Conservation (phyloP, 30 jellyfish, hydroid and myxozoan genomes). For the Catostylus mosaicus region DNA sequence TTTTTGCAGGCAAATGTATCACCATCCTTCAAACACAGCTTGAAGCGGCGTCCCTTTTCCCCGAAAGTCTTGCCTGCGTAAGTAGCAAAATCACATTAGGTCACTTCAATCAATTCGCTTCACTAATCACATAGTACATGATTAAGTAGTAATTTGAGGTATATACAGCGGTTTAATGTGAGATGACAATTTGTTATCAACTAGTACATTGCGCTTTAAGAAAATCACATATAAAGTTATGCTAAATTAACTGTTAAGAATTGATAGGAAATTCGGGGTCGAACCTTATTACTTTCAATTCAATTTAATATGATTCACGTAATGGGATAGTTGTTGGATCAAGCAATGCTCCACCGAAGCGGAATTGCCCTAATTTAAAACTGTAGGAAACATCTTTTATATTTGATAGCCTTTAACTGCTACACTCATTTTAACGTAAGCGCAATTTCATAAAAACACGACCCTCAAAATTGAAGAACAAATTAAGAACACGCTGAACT, state of each 20-base stretch:
- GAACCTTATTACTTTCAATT: slow-evolving; percentile 10
- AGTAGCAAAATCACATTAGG: slow-evolving; percentile 2
- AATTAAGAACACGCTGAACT: no score
- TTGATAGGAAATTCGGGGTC: slow-evolving; percentile 50
- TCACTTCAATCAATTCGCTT: not conserved
- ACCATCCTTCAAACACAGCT: no score
- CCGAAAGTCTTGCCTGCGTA: not conserved
- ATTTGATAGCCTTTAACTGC: no score
- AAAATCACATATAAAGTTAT: slow-evolving; percentile 32
- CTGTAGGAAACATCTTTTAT: no score
- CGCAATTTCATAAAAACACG: no score
- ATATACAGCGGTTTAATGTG: slow-evolving; percentile 3
- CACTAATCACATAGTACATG: not conserved
- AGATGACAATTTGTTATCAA: slow-evolving; percentile 14
- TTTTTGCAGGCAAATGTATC: no score
- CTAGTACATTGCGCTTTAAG: not conserved
- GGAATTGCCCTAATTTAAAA: no score
- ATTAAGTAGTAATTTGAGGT: slow-evolving; percentile 3
- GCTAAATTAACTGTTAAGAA: slow-evolving; percentile 55
- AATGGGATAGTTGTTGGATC: slow-evolving; percentile 4
- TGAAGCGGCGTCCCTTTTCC: no score
- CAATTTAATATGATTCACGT: not conserved
- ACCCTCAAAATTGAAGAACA: no score
- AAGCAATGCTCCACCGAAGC: no score
- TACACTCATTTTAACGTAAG: no score